Evolutionary conservation across 2,888 invertebrate species (phyloP), one percentile per base, ranked within the genome.

Genomic region (Mythimna ferrago): DNA sequence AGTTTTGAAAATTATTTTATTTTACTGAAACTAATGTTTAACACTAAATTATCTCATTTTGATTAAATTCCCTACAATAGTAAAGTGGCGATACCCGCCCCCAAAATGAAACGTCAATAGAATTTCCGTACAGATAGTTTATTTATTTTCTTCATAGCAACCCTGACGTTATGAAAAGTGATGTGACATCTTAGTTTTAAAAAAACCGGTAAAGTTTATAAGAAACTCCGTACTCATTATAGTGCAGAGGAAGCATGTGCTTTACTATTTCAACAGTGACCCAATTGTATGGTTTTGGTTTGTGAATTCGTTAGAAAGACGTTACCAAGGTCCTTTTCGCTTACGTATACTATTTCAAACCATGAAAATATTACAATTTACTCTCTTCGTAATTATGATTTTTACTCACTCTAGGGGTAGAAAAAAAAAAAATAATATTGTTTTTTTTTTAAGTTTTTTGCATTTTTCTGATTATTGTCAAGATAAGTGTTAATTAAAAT

Each of bases 41-140:
- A 66, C 74, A 61, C 44, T 60, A 73, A 84, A 73, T 86, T 88
- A 81, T 86, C 85, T 88, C 92, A 94, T 93, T 92, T 91, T 92
- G 76, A 63, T 78, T 83, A 86, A 88, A 82, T 76, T 76, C 71
- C 72, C 85, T 88, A 85, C 84, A 83, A 87, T 85, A 86, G 81
- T 87, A 76, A 86, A 88, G 89, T 92, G 76, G 87, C 88, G 89
- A 92, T 90, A 93, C 90, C 94, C 94, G 94, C 94, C 94, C 95
- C 95, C 95, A 93, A 94, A 92, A 91, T 85, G 93, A 93, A 94
- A 94, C 93, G 93, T 94, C 83, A 80, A 80, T 80, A 82, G 66
- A 70, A 64, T 66, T 66, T 64, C 26, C 21, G 26, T 53, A 79
- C 71, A 84, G 85, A 76, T 64, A 54, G 60, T 10, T 6, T 54